Conservation (phyloP, 30 jellyfish, hydroid and myxozoan species). For the Calvadosia cruxmelitensis region DNA sequence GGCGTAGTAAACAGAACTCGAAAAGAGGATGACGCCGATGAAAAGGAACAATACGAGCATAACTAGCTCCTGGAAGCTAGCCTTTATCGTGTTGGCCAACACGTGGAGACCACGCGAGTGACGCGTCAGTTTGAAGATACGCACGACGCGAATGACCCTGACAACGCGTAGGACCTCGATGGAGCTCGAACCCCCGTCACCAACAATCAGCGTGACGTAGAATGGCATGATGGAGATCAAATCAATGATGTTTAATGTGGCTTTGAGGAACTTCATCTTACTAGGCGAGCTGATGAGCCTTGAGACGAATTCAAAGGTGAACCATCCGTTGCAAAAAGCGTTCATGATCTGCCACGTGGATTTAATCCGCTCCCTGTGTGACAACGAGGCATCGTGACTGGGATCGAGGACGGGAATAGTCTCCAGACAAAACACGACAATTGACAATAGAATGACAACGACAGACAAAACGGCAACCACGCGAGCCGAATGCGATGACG, state of each 20-base stretch:
- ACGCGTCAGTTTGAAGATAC: slow-evolving; percentile 89
- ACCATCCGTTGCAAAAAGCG: slow-evolving; percentile 81
- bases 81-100: slow-evolving; percentile 79
- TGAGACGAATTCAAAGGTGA: slow-evolving; percentile 71
- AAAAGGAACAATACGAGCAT: slow-evolving; percentile 79
- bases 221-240: slow-evolving; percentile 77
- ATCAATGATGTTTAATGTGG: slow-evolving; percentile 70
- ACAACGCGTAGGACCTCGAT: slow-evolving; percentile 80
- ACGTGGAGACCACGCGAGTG: slow-evolving; percentile 97
- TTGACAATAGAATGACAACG: slow-evolving; percentile 57
- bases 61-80: slow-evolving; percentile 88
- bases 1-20: slow-evolving; percentile 95
- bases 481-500: slow-evolving; percentile 56
- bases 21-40: slow-evolving; percentile 77
- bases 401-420: slow-evolving; percentile 86
- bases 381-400: slow-evolving; percentile 17
- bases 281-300: slow-evolving; percentile 71
- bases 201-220: slow-evolving; percentile 60
- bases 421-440: slow-evolving; percentile 78
- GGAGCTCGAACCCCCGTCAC: slow-evolving; percentile 36
- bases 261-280: slow-evolving; percentile 39
- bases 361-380: slow-evolving; percentile 19
- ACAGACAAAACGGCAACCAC: slow-evolving; percentile 71
- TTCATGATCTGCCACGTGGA: slow-evolving; percentile 64
- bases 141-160: slow-evolving; percentile 85